Percentiles rank a stretch among this genome's conserved stretches.
These are phyloP conservation scores for Sebastes paucispinis DNA, from an alignment of 2,797 vertebrate species.

Conservation along the genomic window DNA sequence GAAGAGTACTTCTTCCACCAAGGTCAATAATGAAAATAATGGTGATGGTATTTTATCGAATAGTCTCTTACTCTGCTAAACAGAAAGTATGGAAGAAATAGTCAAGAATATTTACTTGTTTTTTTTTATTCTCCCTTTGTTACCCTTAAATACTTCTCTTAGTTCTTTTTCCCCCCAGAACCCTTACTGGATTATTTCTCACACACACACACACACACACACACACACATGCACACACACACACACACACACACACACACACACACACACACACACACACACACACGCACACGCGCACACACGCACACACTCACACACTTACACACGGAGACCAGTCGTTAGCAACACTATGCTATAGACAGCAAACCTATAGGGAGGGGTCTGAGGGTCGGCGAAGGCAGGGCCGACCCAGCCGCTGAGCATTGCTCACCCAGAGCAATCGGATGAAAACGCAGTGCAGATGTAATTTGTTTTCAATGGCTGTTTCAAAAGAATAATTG, in stretches of 20 bases:
- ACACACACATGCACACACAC: conserved; percentile 43
- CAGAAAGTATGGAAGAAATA: not conserved
- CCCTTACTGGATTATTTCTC: too few relatives aligned
- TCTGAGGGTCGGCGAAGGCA: conserved; percentile 55
- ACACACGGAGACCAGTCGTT: conserved; percentile 74
- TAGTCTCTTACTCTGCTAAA: not conserved
- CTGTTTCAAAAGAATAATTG: conserved; percentile 99
- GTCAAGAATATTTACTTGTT: not conserved
- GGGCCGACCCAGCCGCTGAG: conserved; percentile 79
- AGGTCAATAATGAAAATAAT: not conserved
- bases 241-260: conserved; percentile 15
- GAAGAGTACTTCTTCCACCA: not conserved
- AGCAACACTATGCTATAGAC: conserved; percentile 85
- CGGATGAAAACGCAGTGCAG: conserved; percentile 99
- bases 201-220: conserved; percentile 2
- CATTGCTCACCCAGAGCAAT: conserved; percentile 96
- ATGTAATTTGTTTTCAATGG: conserved; percentile 99
- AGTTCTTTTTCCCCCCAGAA: too few relatives aligned
- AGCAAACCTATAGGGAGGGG: conserved; percentile 73
- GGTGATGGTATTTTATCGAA: not conserved
- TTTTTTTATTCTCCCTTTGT: not conserved
- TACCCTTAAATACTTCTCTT: too few relatives aligned
- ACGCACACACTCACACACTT: too few relatives aligned
- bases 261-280: conserved; percentile 22
- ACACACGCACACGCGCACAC: conserved; percentile 40